Conservation (phyloP, 2,888 invertebrate species). For the Melanchra persicariae region DNA sequence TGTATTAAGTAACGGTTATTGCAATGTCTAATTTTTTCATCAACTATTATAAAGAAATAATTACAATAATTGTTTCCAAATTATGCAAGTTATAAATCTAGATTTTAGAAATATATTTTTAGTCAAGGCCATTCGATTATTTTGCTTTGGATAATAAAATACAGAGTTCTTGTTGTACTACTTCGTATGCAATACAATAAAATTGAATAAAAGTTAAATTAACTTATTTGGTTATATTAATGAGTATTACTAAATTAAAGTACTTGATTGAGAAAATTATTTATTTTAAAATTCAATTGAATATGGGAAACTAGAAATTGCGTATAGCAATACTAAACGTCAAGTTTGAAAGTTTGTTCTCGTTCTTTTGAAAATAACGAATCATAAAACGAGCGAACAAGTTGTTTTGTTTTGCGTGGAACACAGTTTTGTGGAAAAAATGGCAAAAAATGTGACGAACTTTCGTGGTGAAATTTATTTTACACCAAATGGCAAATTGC, state of each 20-base stretch:
- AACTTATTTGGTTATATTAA: too few relatives aligned
- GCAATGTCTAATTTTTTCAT: too few relatives aligned
- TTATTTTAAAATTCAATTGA: neutral
- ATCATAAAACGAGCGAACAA: conserved; percentile 35
- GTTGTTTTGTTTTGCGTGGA: conserved; percentile 59
- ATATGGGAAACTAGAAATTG: conserved; percentile 17
- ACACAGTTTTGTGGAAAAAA: conserved; percentile 60
- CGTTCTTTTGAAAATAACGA: conserved; percentile 70
- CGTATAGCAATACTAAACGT: conserved; percentile 56
- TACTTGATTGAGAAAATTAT: too few relatives aligned
- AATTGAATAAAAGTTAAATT: too few relatives aligned
- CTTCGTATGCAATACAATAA: too few relatives aligned
- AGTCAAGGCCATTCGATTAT: too few relatives aligned
- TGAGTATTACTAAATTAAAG: too few relatives aligned
- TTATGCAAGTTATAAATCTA: neutral
- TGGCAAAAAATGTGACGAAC: conserved; percentile 82
- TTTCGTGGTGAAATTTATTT: conserved; percentile 83
- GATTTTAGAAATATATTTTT: too few relatives aligned
- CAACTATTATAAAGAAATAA: neutral
- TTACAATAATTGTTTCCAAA: neutral
- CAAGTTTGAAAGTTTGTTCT: conserved; percentile 54
- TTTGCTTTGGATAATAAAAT: too few relatives aligned
- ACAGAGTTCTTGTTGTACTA: too few relatives aligned
- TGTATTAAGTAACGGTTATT: neutral
- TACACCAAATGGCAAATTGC: conserved; percentile 76